Percentiles rank a stretch among this genome's conserved stretches.
Conservation (phyloP, 1,140 invertebrate species). For the Bombyx mandarina region DNA sequence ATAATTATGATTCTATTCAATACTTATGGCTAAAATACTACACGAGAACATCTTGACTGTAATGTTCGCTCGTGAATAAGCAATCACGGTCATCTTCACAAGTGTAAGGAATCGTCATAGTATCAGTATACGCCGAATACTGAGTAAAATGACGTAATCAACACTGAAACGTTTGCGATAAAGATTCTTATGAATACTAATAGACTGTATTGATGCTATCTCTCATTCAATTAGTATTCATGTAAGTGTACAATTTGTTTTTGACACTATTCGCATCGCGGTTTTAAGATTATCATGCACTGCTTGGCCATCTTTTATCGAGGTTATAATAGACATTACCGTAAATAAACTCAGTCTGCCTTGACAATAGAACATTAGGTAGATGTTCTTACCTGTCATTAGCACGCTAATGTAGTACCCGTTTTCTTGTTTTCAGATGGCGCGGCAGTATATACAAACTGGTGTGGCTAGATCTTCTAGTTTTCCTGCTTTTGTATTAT, state of each 20-base stretch:
- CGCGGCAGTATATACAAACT: slow-evolving; percentile 96
- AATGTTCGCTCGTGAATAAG: neutral
- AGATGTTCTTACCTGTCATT: neutral
- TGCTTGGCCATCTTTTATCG: neutral
- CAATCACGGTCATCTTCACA: neutral
- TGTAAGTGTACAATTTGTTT: slow-evolving; percentile 2
- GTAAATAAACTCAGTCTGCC: slow-evolving; percentile 5
- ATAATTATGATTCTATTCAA: too few relatives aligned
- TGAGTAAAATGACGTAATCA: slow-evolving; percentile 17
- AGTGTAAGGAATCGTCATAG: slow-evolving; percentile 2
- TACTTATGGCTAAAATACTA: too few relatives aligned
- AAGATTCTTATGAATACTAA: slow-evolving; percentile 17
- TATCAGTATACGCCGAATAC: slow-evolving; percentile 3
- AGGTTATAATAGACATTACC: neutral
- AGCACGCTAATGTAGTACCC: neutral
- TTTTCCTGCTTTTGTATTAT: slow-evolving; percentile 87
- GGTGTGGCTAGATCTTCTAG: slow-evolving; percentile 91
- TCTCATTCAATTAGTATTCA: slow-evolving; percentile 16
- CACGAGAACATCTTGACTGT: too few relatives aligned
- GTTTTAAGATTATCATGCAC: slow-evolving; percentile 1
- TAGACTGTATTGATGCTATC: slow-evolving; percentile 1
- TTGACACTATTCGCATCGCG: neutral
- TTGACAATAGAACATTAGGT: slow-evolving; percentile 15
- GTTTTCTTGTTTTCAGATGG: slow-evolving; percentile 83
- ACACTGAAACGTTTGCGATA: slow-evolving; percentile 12